phyloP scores from a whole-genome alignment of 2,797 vertebrate genomes.

The Pseudomugil gertrudae region DNA sequence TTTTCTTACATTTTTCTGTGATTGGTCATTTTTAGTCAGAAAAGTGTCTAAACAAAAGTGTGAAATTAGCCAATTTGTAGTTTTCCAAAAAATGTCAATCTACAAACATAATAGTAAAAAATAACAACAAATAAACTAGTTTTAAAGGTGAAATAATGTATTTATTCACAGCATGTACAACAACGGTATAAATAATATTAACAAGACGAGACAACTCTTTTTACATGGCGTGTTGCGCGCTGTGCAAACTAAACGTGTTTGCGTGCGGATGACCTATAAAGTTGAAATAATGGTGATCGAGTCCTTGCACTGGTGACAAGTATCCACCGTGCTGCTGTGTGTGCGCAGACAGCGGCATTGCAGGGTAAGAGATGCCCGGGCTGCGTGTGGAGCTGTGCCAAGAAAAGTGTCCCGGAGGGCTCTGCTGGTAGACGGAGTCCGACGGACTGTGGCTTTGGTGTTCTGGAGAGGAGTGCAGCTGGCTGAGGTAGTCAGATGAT shows the following conservation, averaged over 20 bases:
- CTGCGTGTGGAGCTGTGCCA: conserved; percentile 88
- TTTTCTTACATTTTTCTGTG: neutral
- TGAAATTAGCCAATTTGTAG: neutral
- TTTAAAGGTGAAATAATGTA: conserved; percentile 51
- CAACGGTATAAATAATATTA: conserved; percentile 68
- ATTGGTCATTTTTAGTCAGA: neutral
- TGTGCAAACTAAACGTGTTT: conserved; percentile 88
- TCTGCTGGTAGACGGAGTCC: conserved; percentile 86
- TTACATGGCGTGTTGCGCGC: conserved; percentile 87
- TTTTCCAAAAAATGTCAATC: neutral
- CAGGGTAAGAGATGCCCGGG: conserved; percentile 85
- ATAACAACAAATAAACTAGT: conserved; percentile 3
- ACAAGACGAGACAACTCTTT: conserved; percentile 21
- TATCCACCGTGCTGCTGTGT: conserved; percentile 88
- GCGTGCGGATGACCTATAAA: conserved; percentile 91
- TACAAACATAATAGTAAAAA: neutral
- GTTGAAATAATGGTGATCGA: conserved; percentile 93
- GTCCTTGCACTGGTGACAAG: conserved; percentile 89
- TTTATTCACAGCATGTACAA: conserved; percentile 77
- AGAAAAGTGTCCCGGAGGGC: conserved; percentile 84
- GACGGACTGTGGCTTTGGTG: conserved; percentile 83
- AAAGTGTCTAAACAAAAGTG: too few species aligned
- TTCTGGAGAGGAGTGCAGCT: conserved; percentile 86
- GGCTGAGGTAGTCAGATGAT: conserved; percentile 86
- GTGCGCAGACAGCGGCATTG: conserved; percentile 82